Evolutionary conservation across 2,113 vertebrate genomes (phyloP).

Genomic region (Antechinus flavipes): DNA sequence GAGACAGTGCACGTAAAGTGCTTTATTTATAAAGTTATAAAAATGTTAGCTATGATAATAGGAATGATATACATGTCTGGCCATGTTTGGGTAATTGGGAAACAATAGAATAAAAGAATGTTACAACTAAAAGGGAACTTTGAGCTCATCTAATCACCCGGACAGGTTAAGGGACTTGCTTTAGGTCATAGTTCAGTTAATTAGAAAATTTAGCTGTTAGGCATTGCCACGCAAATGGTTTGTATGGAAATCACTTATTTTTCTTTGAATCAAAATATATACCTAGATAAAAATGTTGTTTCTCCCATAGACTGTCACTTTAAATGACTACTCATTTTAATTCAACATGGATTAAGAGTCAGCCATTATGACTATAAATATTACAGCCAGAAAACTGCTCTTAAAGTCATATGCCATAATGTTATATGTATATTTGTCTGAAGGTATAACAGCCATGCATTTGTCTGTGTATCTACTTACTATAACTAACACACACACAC

Average conservation of each 20-base stretch:
- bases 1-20: background rate
- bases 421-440: background rate
- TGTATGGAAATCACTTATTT: constrained; percentile 63
- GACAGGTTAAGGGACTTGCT: background rate
- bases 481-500: background rate
- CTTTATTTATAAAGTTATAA: background rate
- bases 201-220: background rate
- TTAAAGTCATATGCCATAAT: background rate
- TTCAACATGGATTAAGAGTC: background rate
- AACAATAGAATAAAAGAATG: background rate
- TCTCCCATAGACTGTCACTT: background rate
- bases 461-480: background rate
- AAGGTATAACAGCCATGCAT: background rate
- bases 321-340: background rate
- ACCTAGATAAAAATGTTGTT: constrained; percentile 62
- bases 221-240: constrained; percentile 37
- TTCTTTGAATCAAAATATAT: constrained; percentile 52
- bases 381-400: background rate
- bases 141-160: background rate
- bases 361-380: background rate
- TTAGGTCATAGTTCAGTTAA: background rate
- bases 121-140: background rate
- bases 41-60: background rate
- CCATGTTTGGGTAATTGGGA: background rate
- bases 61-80: background rate